These are phyloP conservation scores for Indri indri DNA, from an alignment of 2,113 vertebrate species.

Conservation along the genomic window DNA sequence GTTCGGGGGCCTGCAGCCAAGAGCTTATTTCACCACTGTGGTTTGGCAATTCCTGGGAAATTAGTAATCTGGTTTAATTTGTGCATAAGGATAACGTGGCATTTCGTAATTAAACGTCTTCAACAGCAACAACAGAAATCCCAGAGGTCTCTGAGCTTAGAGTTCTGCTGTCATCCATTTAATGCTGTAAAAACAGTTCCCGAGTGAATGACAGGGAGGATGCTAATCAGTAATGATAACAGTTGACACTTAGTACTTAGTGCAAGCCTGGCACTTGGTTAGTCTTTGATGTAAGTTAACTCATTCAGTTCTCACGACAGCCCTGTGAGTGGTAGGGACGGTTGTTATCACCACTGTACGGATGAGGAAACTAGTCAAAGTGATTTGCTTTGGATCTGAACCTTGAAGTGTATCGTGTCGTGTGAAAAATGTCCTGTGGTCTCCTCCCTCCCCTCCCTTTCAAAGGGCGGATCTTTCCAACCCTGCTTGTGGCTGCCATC, in stretches of 20 bases:
- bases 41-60: not conserved
- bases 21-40: not conserved
- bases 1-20: not conserved
- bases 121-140: not conserved
- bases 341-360: not conserved
- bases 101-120: not conserved
- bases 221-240: not conserved
- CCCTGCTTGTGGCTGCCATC: not conserved
- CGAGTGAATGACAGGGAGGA: not conserved
- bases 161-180: not conserved
- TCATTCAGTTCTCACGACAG: not conserved
- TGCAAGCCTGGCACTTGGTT: not conserved
- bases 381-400: not conserved
- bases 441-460: not conserved
- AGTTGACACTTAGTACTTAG: not conserved
- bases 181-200: not conserved
- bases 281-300: not conserved
- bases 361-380: not conserved
- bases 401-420: not conserved
- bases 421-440: not conserved
- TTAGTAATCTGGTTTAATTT: conserved; percentile 26
- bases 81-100: not conserved
- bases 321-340: not conserved
- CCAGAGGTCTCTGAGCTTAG: not conserved
- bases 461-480: not conserved